Conservation (phyloP, 2,888 invertebrate species). For the Aquatica leii region DNA sequence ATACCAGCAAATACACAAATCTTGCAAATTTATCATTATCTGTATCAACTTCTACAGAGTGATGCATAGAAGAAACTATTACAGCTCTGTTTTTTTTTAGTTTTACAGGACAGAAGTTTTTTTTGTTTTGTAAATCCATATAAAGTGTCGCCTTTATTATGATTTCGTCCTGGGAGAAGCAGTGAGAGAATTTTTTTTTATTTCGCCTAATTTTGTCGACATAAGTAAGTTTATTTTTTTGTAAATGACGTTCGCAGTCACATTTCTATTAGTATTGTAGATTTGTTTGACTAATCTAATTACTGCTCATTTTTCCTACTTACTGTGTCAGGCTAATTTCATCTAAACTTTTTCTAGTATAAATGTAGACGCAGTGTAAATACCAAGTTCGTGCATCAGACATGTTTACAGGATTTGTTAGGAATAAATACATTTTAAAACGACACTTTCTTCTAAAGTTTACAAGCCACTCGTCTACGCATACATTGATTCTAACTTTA, state of each 20-base stretch:
- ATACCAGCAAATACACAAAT: not conserved
- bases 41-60: not conserved
- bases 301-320: conserved; percentile 5
- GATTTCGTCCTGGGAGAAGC: not conserved
- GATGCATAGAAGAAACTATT: conserved; percentile 5
- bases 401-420: not conserved
- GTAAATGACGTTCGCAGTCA: not conserved
- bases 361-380: not conserved
- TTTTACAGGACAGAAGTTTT: not conserved
- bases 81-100: no score
- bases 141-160: not conserved
- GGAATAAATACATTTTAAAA: not conserved
- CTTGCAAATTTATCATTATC: not conserved
- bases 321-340: not conserved
- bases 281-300: conserved; percentile 3
- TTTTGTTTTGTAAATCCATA: not conserved
- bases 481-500: not conserved
- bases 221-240: not conserved
- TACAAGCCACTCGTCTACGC: not conserved
- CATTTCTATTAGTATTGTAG: not conserved
- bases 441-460: not conserved
- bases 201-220: not conserved
- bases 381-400: not conserved
- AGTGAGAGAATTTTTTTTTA: not conserved
- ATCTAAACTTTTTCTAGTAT: not conserved